Base-by-base conservation (phyloP, 2,888 invertebrate genomes). In the Melieria picta region DNA sequence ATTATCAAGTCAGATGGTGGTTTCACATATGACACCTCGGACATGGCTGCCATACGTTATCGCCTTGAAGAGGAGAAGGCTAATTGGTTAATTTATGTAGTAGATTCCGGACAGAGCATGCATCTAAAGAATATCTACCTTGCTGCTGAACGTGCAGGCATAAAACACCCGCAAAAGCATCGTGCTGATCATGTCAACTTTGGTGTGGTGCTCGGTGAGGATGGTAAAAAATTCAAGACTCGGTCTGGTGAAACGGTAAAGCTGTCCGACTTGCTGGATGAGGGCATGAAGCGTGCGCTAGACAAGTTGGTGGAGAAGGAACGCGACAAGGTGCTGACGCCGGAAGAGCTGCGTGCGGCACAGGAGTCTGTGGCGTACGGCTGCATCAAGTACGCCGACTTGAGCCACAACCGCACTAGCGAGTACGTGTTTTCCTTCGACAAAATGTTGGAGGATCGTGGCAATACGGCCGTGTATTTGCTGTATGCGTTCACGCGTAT, bases 371-470 rank as follows among this genome's bases (percentile, higher is more conserved):
- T 99, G 0, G 99, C 99, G 0, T 99, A 97, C 86, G 98, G 99
- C 5, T 99, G 99, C 84, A 97, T 99, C 71, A 99, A 98, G 86
- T 99, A 99, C 86, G 94, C 99, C 5, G 99, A 99, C 89, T 89
- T 99, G 63, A 94, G 94, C 11, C 97, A 98, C 82, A 97, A 97
- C 85, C 91, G 98, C 74, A 91, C 91, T 71, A 94, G 95, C 84
- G 99, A 99, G 83, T 99, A 99, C 84, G 91, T 99, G 3, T 99
- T 99, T 88, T 98, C 98, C 1, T 99, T 98, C 87, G 98, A 99
- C 83, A 97, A 97, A 79, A 99, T 99, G 99, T 89, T 99, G 76
- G 98, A 99, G 83, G 99, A 99, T 85, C 94, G 95, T 84, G 99
- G 99, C 9, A 99, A 99, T 85, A 99, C 99, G 0, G 99, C 99